phyloP scores from a whole-genome alignment of 2,888 invertebrate species.

The Ichneumon xanthorius region DNA sequence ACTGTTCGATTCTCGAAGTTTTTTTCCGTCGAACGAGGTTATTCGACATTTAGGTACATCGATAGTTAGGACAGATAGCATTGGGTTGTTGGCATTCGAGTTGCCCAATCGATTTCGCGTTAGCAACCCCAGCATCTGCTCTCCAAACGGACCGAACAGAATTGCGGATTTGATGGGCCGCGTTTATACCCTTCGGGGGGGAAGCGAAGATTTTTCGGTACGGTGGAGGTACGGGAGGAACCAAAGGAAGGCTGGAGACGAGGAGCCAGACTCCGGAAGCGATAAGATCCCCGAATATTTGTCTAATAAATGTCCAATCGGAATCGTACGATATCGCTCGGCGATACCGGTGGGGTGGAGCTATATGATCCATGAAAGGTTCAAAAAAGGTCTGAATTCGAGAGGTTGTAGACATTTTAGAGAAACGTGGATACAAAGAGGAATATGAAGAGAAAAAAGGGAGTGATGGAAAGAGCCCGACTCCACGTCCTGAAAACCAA shows the following conservation, averaged over 20 bases:
- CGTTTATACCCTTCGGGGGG: slow-evolving; percentile 33
- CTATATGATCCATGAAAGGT: slow-evolving; percentile 32
- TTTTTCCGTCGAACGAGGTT: slow-evolving; percentile 4
- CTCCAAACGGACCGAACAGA: slow-evolving; percentile 11
- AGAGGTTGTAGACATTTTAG: background rate
- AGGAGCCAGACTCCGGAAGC: slow-evolving; percentile 53
- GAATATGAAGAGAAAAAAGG: slow-evolving; percentile 57
- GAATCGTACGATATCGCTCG: slow-evolving; percentile 62
- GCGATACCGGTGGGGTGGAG: background rate
- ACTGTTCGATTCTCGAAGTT: background rate
- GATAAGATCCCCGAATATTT: slow-evolving; percentile 75
- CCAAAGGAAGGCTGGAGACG: slow-evolving; percentile 22
- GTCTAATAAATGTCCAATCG: slow-evolving; percentile 78
- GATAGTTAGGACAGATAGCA: slow-evolving; percentile 9
- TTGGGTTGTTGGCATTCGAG: slow-evolving; percentile 18
- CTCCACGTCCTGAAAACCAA: slow-evolving; percentile 70
- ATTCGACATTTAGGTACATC: slow-evolving; percentile 16
- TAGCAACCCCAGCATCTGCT: slow-evolving; percentile 26
- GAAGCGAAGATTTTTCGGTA: slow-evolving; percentile 24
- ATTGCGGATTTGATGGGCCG: slow-evolving; percentile 41
- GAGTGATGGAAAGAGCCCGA: slow-evolving; percentile 65
- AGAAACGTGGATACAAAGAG: slow-evolving; percentile 31
- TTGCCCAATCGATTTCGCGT: slow-evolving; percentile 53
- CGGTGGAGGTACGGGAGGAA: slow-evolving; percentile 1
- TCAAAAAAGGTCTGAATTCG: slow-evolving; percentile 37